Conservation (phyloP, 2,888 invertebrate genomes). For the Drosophila lutescens region DNA sequence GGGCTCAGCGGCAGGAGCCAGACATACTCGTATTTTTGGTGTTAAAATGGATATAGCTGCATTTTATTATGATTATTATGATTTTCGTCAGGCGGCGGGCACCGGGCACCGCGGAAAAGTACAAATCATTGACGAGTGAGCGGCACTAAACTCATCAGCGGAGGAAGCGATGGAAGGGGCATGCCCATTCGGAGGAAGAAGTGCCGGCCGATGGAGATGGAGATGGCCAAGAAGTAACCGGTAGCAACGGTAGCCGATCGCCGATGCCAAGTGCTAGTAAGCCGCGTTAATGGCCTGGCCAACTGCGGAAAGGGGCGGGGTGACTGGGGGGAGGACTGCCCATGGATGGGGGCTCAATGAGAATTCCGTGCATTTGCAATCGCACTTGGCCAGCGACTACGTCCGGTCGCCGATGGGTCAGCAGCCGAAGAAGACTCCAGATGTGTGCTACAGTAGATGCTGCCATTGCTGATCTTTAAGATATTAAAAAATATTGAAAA, state of each 20-base stretch:
- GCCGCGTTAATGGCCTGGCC: constrained; percentile 65
- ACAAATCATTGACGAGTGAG: constrained; percentile 71
- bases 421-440: constrained; percentile 20
- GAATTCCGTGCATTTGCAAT: constrained; percentile 80
- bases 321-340: constrained; percentile 4
- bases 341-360: constrained; percentile 60
- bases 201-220: constrained; percentile 1
- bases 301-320: neutral
- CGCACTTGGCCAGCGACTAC: constrained; percentile 73
- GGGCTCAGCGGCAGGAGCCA: constrained; percentile 22
- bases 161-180: constrained; percentile 45
- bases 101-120: constrained; percentile 51
- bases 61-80: constrained; percentile 81
- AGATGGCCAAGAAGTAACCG: constrained; percentile 47
- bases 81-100: constrained; percentile 68
- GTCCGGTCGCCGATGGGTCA: constrained; percentile 64
- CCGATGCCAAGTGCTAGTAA: constrained; percentile 56
- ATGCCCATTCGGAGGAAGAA: constrained; percentile 4
- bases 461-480: neutral
- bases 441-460: constrained; percentile 16
- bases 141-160: constrained; percentile 74
- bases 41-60: constrained; percentile 80
- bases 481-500: too few relatives aligned
- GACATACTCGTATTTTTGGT: constrained; percentile 68
- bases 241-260: constrained; percentile 72